Evolutionary conservation across 1,140 invertebrate genomes (phyloP).

Genomic region (Zaprionus ornatus): DNA sequence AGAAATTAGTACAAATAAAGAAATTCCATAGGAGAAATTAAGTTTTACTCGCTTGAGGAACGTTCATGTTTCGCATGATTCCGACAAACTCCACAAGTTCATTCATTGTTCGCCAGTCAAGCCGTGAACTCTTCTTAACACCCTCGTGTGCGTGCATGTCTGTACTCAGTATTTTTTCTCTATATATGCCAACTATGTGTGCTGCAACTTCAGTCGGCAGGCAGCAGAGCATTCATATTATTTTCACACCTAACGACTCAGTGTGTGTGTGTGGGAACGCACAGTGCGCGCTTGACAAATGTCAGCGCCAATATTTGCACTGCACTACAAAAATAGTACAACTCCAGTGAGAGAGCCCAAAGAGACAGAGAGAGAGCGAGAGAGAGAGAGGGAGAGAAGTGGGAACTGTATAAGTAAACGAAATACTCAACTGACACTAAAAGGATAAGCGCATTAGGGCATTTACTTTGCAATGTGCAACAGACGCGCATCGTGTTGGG

Average conservation of each 20-base stretch:
- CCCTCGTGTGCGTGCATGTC: conserved; percentile 16
- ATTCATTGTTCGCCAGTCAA: neutral
- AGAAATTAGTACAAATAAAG: no score
- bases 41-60: no score
- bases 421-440: conserved; percentile 70
- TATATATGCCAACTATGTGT: conserved; percentile 29
- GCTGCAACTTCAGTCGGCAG: conserved; percentile 22
- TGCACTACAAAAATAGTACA: conserved; percentile 48
- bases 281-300: conserved; percentile 40
- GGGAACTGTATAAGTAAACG: conserved; percentile 28
- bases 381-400: neutral
- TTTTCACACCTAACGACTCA: conserved; percentile 59
- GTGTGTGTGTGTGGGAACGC: conserved; percentile 7
- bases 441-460: conserved; percentile 79
- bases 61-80: no score
- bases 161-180: neutral
- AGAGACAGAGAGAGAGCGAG: neutral
- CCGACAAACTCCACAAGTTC: no score
- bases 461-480: conserved; percentile 77
- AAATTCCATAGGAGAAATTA: no score
- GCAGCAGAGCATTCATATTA: conserved; percentile 62
- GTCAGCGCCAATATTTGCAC: conserved; percentile 63
- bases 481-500: conserved; percentile 2
- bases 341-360: neutral
- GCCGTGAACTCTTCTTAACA: neutral